A percentile compares a stretch with the other conserved stretches of the same genome.
These are phyloP conservation scores for Lepilemur septentrionalis DNA, from an alignment of 2,797 vertebrate genomes.

Conservation along the genomic window DNA sequence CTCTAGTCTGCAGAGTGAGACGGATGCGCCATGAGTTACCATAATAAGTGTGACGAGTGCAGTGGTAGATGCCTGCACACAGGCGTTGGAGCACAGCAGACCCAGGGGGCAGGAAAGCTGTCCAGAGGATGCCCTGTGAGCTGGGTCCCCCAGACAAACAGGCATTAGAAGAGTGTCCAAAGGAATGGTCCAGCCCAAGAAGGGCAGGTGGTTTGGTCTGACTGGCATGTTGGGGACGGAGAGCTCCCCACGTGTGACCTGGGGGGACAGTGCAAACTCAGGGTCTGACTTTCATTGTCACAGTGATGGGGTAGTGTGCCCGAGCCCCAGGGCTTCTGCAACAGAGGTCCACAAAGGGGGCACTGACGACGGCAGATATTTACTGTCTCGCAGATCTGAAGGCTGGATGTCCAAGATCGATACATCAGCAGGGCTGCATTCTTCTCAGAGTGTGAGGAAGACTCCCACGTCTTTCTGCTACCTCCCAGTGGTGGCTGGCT, in stretches of 20 bases:
- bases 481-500: not conserved
- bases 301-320: accelerated
- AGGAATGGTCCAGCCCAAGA: too few species aligned
- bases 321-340: too few species aligned
- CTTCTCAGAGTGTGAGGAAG: not conserved
- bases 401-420: not conserved
- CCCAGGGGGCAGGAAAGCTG: not conserved
- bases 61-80: accelerated
- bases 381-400: too few species aligned
- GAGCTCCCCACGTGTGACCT: too few species aligned
- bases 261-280: accelerated
- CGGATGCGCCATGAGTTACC: not conserved
- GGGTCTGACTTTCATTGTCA: not conserved
- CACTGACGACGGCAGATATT: accelerated
- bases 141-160: not conserved
- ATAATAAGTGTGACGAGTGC: too few species aligned
- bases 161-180: too few species aligned
- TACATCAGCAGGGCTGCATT: too few species aligned
- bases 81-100: not conserved
- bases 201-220: not conserved
- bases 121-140: not conserved
- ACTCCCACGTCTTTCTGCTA: accelerated
- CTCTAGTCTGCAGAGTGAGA: not conserved
- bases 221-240: accelerated
- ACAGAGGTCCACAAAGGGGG: too few species aligned